Base-by-base conservation (phyloP, 2,797 vertebrate genomes). In the Ctenosaura bakeri region DNA sequence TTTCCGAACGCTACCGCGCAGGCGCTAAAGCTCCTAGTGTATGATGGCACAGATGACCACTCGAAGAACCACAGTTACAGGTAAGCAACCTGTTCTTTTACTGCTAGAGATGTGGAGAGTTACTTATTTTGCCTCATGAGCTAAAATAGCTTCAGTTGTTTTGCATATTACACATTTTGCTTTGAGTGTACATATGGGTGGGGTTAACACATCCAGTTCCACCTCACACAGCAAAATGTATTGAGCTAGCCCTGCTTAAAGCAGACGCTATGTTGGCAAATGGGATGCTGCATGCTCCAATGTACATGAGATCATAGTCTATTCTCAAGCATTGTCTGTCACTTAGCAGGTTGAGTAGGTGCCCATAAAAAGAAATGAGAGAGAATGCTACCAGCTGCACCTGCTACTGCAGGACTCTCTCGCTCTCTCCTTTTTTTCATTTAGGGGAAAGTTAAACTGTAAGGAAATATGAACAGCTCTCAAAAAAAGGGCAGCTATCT, bases 401-500 rank as follows among this genome's bases (percentile, higher is more conserved):
- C 56, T 66, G 82, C 88, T 78, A 7, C n/a, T 5, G 7, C 24
- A 79, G n/a, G n/a, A 6, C 4, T 38, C 22, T 77, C 71, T 76
- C 42, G 38, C 69, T 64, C 88, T 64, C 46, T 24, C 54, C 29
- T 76, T 69, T 85, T 66, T 69, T n/a, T 29, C 9, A 29, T 85
- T 66, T 46, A 78, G 74, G 35, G 83, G 62, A 78, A 89, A 79
- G 80, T 73, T 88, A 82, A 82, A 84, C 62, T 52, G 87, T 84
- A 78, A 84, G 73, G 69, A 77, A 89, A 89, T 69, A 84, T 77
- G 46, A 84, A 79, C 24, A 6, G 59, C 46, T 26, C 46, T 79
- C n/a, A 54, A 78, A 54, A 89, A 89, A 85, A 42, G 24, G n/a
- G 24, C 88, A 89, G 74, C 74, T 89, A 59, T 77, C 64, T 76